Percentiles rank a stretch among this genome's conserved stretches.
Evolutionary conservation across 2,888 invertebrate species (phyloP).

Genomic region (Trichopoda pennipes): DNA sequence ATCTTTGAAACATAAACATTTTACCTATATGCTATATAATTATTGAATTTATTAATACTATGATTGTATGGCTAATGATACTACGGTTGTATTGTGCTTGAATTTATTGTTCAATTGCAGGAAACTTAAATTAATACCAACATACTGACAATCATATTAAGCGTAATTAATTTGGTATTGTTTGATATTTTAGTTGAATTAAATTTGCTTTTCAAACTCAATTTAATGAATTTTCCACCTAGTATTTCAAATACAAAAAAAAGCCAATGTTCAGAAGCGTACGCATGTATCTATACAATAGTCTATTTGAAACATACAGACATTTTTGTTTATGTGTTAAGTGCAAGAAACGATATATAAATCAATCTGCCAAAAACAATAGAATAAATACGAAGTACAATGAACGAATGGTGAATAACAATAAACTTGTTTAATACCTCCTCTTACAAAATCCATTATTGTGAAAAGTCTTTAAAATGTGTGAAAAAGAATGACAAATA

Average conservation of each 20-base stretch:
- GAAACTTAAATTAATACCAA: slow-evolving; percentile 46
- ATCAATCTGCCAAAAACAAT: slow-evolving; percentile 44
- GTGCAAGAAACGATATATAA: slow-evolving; percentile 16
- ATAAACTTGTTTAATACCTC: not conserved
- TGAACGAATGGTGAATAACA: not conserved
- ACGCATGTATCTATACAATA: not conserved
- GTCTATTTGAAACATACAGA: not conserved
- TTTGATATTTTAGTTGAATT: slow-evolving; percentile 67
- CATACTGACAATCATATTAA: slow-evolving; percentile 55
- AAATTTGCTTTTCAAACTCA: slow-evolving; percentile 52
- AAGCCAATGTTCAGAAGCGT: not conserved
- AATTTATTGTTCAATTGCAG: slow-evolving; percentile 60
- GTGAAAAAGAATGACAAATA: slow-evolving; percentile 46
- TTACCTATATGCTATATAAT: not conserved
- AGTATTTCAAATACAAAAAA: not conserved
- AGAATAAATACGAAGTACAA: not conserved
- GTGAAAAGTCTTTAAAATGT: slow-evolving; percentile 14
- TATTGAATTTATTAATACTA: slow-evolving; percentile 13
- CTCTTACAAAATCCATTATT: slow-evolving; percentile 24
- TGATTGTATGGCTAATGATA: slow-evolving; percentile 10
- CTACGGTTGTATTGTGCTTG: slow-evolving; percentile 60
- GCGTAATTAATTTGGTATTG: slow-evolving; percentile 66
- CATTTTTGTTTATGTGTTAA: not conserved
- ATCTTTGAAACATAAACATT: not conserved
- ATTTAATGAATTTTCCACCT: slow-evolving; percentile 28